Base-by-base conservation (phyloP, 2,113 vertebrate genomes). In the Lepus americanus region DNA sequence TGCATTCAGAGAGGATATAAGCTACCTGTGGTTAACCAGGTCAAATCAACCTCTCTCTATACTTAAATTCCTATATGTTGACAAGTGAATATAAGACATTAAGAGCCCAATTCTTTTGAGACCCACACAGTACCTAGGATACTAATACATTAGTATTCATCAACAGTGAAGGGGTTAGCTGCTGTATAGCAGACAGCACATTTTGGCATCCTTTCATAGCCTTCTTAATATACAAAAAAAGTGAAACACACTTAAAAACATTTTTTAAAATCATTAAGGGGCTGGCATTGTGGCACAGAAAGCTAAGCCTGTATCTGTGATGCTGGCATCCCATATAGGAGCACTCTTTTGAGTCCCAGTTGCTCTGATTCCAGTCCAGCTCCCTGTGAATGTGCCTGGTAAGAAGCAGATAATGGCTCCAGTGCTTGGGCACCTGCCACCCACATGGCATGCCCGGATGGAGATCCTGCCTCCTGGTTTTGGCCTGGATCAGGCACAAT, bases 81-180 rank as follows among this genome's bases (percentile, higher is more conserved):
- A 90, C 33, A 87, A 79, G 49, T 39, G n/a, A 67, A 94, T 1
- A 8, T 16, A 72, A 88, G 55, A 63, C 51, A 81, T 33, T 89
- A 80, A 90, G 69, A 96, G 20, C 17, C 25, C 31, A 74, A 49
- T 66, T 91, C 61, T 84, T 86, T 44, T 93, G 92, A 29, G 59
- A 87, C 6, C 23, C 78, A 80, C 10, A 49, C 9, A 77, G 44
- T 55, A 70, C 13, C 2, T 1, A 81, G 13, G 51, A 69, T 22
- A 82, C 7, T 69, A 66, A 36, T 22, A 53, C 25, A 81, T 16
- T 11, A 82, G 1, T 33, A 72, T 49, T 72, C 39, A 63, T 5
- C 20, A 88, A 27, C 29, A 64, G n/a, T 67, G 66, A 87, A 49
- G 3, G 69, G 87, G 29, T n/a, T 5, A 89, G 33, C 61, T 11